Base-by-base conservation (phyloP, 2,797 vertebrate species). In the Malurus leucopterus region DNA sequence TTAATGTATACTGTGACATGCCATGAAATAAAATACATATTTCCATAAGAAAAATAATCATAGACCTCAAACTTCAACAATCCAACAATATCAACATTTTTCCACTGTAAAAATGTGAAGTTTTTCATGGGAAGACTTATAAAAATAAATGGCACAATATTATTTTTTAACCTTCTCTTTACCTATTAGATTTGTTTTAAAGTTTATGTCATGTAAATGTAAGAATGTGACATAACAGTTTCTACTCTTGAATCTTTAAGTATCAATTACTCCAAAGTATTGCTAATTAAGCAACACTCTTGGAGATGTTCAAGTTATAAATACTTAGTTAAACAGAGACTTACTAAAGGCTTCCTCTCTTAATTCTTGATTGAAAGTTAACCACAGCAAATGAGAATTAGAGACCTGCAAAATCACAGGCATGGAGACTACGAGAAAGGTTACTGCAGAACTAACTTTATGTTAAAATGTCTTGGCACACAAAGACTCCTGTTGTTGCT, bases 21-120 rank as follows among this genome's bases (percentile, higher is more conserved):
- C 8, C 20, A 27, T 77, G 32, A n/a, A 88, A 70, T 51, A 70
- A 7, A 62, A 69, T 14, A 54, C 55, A 43, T 77, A 65, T 13
- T 63, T 83, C 18, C 40, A 49, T 53, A 18, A 78, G 57, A 84
- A 89, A 87, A 64, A 8, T 17, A 91, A 71, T 82, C 17, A 51
- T 15, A 58, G 18, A 59, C 4, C 14, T 90, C 29, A 70, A n/a
- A 79, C 7, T n/a, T 73, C 43, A 69, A 57, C 34, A 78, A 67
- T 36, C 18, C 34, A 84, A 43, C 12, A 58, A 24, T 13, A 58
- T 5, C 19, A 63, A 67, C 8, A 38, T 8, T 30, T 22, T 65
- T 64, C 50, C 20, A 61, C 62, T 44, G 7, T 24, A 46, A 78
- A 84, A 51, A 23, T 15, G 9, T 27, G 30, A 69, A 76, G 30